These are phyloP conservation scores for Lissocephala sabroskyi DNA, from an alignment of 2,888 invertebrate genomes.

Conservation along the genomic window DNA sequence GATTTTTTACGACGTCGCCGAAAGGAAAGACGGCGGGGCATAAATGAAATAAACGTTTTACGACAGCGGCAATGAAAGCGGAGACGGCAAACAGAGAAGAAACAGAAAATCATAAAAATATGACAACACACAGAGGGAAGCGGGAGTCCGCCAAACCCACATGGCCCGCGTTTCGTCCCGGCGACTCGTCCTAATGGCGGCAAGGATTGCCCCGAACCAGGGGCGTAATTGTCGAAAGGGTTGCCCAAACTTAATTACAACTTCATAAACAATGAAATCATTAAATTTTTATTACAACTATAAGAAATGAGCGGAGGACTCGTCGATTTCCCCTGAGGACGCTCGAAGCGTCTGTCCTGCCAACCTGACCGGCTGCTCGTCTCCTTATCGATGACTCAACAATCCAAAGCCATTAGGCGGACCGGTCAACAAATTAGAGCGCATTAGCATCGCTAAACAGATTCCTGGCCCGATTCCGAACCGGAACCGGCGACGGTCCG, in stretches of 20 bases:
- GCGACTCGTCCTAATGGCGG: too few species aligned
- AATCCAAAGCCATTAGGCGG: too few species aligned
- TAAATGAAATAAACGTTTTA: slow-evolving; percentile 63
- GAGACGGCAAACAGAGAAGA: slow-evolving; percentile 29
- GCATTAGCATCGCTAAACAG: slow-evolving; percentile 35
- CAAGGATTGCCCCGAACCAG: too few species aligned
- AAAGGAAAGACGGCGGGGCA: slow-evolving; percentile 51
- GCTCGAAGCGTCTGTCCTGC: too few species aligned
- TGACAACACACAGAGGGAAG: not conserved
- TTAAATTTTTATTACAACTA: slow-evolving; percentile 54
- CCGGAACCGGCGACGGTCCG: slow-evolving; percentile 3
- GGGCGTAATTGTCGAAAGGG: slow-evolving; percentile 55
- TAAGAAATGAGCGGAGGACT: too few species aligned
- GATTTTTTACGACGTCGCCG: slow-evolving; percentile 44
- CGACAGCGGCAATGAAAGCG: slow-evolving; percentile 37
- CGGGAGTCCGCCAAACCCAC: too few species aligned
- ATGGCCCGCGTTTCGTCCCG: too few species aligned
- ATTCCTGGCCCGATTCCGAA: not conserved
- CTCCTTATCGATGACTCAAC: too few species aligned
- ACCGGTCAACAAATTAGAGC: slow-evolving; percentile 50
- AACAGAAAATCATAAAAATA: slow-evolving; percentile 19
- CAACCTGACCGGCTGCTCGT: too few species aligned
- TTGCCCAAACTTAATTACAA: slow-evolving; percentile 55
- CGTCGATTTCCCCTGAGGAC: too few species aligned
- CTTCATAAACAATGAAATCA: slow-evolving; percentile 62